Evolutionary conservation across 1,140 invertebrate genomes (phyloP), one percentile per base, ranked within the genome.

Genomic region (Tetraneura akinire): DNA sequence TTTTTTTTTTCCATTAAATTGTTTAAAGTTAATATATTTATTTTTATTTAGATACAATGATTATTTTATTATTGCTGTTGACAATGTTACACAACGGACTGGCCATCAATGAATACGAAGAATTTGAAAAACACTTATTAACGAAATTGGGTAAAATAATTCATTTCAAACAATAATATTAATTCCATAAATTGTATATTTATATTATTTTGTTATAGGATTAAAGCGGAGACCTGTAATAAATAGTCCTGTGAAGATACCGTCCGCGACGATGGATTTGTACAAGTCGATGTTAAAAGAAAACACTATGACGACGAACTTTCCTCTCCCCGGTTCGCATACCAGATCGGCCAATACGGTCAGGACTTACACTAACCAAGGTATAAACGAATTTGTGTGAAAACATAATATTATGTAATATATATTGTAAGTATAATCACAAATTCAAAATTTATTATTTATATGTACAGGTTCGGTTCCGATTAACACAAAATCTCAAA

Each of bases 271-370:
- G 88, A 89, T 91, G 84, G 88, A 92, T 83, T 87, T 96, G 81
- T 95, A 95, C 86, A 88, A 88, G 81, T 87, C 88, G 83, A 90
- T 91, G 83, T 90, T 88, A 83, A 87, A 88, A 80, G 80, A 84
- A 57, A 84, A 86, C 81, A 83, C 87, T 37, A 90, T 89, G 81
- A 90, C 88, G 74, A 86, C 89, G 45, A 87, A 89, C 82, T 88
- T 93, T 73, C 91, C 91, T 76, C 90, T 90, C 82, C 90, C 90
- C 81, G 92, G 91, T 78, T 86, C 91, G 81, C 87, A 91, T 82
- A 88, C 89, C 8, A 87, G 88, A 80, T 89, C 89, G 76, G 93
- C 94, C 81, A 96, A 96, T 86, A 96, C 94, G 49, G 91, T 95
- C 47, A 88, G 94, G 82, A 93, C 92, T 86, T 96, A 93, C 87